A percentile compares a stretch with the other conserved stretches of the same genome.
These are phyloP conservation scores for Phaethon lepturus DNA, from an alignment of 2,113 vertebrate species.

Conservation along the genomic window DNA sequence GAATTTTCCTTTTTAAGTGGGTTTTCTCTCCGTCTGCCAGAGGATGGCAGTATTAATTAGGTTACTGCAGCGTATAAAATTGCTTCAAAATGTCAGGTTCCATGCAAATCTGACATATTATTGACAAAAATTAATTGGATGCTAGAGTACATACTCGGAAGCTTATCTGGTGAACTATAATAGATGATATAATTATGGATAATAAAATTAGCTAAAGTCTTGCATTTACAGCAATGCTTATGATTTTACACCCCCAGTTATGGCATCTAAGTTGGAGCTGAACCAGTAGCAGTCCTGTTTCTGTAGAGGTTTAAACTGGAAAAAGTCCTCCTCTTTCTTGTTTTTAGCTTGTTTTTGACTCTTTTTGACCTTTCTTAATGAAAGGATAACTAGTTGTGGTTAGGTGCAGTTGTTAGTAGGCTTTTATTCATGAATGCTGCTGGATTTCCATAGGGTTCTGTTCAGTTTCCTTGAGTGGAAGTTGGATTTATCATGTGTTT, in stretches of 20 bases:
- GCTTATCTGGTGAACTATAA: not conserved
- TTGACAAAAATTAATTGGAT: not conserved
- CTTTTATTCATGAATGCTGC: not conserved
- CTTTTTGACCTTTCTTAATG: not conserved
- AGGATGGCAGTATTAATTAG: conserved; percentile 3
- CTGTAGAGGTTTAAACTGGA: not conserved
- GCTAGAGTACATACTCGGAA: not conserved
- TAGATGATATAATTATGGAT: not conserved
- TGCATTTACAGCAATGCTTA: not conserved
- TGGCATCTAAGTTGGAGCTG: not conserved
- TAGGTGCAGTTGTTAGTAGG: not conserved
- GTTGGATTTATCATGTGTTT: not conserved
- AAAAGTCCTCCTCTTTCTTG: not conserved
- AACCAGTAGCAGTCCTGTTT: not conserved
- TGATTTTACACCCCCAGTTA: not conserved
- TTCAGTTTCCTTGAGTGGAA: not conserved
- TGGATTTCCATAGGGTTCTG: not conserved
- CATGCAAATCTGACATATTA: not conserved
- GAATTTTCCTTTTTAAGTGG: not conserved
- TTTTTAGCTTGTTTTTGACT: not conserved
- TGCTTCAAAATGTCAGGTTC: not conserved
- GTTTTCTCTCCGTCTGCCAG: not conserved
- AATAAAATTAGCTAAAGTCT: not conserved
- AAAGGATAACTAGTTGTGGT: not conserved
- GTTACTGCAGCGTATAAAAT: not conserved